Evolutionary conservation across 2,888 invertebrate species (phyloP), one percentile per base, ranked within the genome.

Genomic region (Margaritifera margaritifera): DNA sequence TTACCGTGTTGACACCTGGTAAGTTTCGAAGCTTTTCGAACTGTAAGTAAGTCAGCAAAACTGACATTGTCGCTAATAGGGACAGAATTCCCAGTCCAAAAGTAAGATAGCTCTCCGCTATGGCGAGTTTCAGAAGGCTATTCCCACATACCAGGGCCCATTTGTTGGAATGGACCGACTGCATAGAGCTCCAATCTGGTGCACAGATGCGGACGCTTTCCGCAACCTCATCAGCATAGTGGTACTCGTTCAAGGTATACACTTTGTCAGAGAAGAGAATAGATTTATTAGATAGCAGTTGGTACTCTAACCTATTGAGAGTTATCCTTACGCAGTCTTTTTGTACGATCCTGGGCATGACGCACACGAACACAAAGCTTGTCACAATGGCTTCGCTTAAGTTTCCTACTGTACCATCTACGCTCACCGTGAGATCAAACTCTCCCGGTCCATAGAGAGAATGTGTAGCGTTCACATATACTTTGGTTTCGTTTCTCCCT

Each of bases 1-100:
- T 89, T 77, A 90, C 85, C 1, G 87, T 85, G 71, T 88, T 90
- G 20, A 87, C 79, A 2, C 90, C 90, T 0, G 90, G 90, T 6
- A 90, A 75, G 67, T 90, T 90, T 15, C 89, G 73, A 27, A 90
- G 72, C 64, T 80, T 79, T 15, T 78, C 71, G 74, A 90, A 89
- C 8, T 87, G 61, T 6, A 67, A 54, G 68, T 90, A 90, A 1
- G 89, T 89, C 0, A 88, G 57, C 20, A 90, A 68, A 0, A 89
- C 89, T 3, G 82, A 60, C 4, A 82, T 63, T 69, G 89, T 78
- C 2, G 87, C 86, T 22, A 81, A 64, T 4, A 89, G 75, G 25
- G 89, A 89, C 1, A 89, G 62, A 0, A 83, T 72, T 0, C 85
- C 85, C 3, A 86, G 72, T 1, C 84, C 75, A 19, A 80, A 77